Evolutionary conservation across 2,888 invertebrate species (phyloP), one percentile per base, ranked within the genome.

Genomic region (Hyalella azteca): DNA sequence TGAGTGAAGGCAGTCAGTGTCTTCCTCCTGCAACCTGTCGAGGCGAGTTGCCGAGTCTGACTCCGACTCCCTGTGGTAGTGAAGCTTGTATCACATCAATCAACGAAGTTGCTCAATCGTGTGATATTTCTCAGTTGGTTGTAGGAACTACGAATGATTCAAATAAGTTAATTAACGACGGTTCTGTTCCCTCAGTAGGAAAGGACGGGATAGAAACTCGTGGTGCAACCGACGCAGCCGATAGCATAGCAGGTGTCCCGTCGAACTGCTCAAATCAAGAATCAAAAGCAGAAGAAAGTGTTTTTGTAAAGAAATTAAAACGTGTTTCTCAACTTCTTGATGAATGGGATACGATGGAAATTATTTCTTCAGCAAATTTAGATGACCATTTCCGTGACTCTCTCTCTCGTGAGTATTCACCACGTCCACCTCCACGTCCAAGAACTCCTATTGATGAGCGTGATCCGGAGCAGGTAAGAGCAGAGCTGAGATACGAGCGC

Each of bases 361-460:
- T 41, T 2, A 29, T 75, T n/a, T 26, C 60, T 40, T 66, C 78
- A 19, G 26, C 36, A 15, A 4, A 19, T 32, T 15, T 50, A 9
- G 54, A 54, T 26, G 54, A 78, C 15, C 78, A 78, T 39, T 39
- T 49, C 22, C 19, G 11, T 29, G 48, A 76, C 15, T 19, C 50
- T 5, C 22, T n/a, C 7, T 9, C 2, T 13, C 26, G 50, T 9
- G 50, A 54, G 26, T 13, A 32, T 39, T 77, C 77, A 13, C 60
- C 77, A 2, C 66, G 60, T 4, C 83, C 83, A 32, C 83, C 82
- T n/a, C 83, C 81, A 13, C 81, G 81, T 19, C 83, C 83, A 3
- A 60, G 80, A 32, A 83, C 83, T 3, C 83, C 83, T 36, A 73
- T 81, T 39, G 83, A 83, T 22, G 83, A 83, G 54, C 60, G 81